Evolutionary conservation across 2,888 invertebrate genomes (phyloP).

Genomic region (Linnaemya tessellans): DNA sequence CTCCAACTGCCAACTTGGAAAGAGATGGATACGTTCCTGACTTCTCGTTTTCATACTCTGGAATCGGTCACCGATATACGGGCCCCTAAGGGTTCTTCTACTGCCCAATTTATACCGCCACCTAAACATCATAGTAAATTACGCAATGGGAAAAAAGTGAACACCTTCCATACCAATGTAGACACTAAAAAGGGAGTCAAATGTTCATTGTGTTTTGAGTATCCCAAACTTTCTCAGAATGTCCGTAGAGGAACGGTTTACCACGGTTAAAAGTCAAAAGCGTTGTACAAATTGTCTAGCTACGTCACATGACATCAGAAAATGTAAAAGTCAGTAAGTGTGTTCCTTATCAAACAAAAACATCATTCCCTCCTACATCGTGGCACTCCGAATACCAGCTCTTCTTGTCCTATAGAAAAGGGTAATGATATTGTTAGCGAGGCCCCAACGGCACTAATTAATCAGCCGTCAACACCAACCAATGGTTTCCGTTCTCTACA

Average conservation of each 20-base stretch:
- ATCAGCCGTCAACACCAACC: background rate
- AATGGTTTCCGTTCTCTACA: background rate
- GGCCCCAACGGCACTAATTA: background rate
- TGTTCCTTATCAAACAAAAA: too few species aligned
- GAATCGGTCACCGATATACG: background rate
- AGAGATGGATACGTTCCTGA: background rate
- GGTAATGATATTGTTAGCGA: background rate
- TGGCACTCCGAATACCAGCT: too few species aligned
- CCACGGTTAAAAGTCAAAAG: background rate
- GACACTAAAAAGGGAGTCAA: background rate
- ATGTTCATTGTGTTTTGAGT: too few species aligned
- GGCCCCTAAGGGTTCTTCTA: background rate
- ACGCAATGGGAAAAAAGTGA: background rate
- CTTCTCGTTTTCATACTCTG: background rate
- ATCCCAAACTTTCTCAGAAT: background rate
- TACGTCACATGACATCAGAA: background rate
- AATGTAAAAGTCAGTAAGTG: background rate
- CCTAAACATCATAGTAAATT: background rate
- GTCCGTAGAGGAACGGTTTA: background rate
- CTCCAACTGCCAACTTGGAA: background rate
- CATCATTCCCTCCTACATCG: too few species aligned
- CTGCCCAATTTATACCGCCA: background rate
- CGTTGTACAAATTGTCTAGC: background rate
- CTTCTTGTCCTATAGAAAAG: background rate
- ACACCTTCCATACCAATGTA: background rate